Evolutionary conservation across 92 coral and sea anemone genomes (phyloP), one percentile per base, ranked within the genome.

Genomic region (Nematostella vectensis): DNA sequence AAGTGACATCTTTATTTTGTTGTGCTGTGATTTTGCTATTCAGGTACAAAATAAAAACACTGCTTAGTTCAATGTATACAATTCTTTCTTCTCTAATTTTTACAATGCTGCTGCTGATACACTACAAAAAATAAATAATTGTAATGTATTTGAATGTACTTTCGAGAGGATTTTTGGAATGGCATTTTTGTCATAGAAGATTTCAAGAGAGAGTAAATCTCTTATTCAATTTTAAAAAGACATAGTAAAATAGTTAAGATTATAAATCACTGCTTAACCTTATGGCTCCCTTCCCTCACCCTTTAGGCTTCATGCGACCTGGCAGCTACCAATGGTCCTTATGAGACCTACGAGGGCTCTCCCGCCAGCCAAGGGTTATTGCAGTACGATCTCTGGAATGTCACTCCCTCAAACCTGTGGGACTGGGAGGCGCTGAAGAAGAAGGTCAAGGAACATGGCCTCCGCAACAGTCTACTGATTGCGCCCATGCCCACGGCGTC

Each of bases 401-500:
- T 91, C 37, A 85, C 95, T 17, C 98, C 98, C 1, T 58, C 98
- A 25, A 69, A 81, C 54, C 61, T 87, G 12, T 91, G 98, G 98
- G 83, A 91, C 56, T 91, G 98, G 98, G 69, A 88, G 25, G 91
- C 83, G 54, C 77, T 91, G 4, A 91, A 91, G 65, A 84, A 65
- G 55, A 79, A 81, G 12, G 85, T 91, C 28, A 87, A 87, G 59
- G 57, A 31, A 68, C 77, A 86, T 57, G 98, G 98, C 10, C 48
- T 91, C 27, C 76, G 98, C 18, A 91, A 91, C 82, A 91, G 98
- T 51, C 85, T 91, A n/a, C 68, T 91, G 31, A 6, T 91, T 36
- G 98, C 98, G 22, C 98, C 98, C 36, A 91, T 91, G 98, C 98
- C 98, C 20, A 91, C 98, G 27, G 98, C 98, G 12, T 91, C 98